Evolutionary conservation across 2,888 invertebrate genomes (phyloP).

Genomic region (Melitaea athalia): DNA sequence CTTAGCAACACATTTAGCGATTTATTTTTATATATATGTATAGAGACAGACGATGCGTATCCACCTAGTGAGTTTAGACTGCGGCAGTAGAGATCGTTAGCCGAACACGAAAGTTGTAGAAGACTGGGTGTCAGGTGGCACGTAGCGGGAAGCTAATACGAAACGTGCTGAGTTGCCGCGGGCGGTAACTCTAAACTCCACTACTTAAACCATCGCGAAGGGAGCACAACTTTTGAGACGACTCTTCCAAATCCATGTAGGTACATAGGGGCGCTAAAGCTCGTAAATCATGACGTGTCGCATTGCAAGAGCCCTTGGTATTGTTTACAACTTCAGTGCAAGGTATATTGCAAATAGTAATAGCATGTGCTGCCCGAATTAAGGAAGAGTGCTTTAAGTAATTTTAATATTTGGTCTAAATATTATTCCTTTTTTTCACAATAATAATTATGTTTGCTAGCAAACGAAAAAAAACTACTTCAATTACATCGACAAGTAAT

Average conservation of each 20-base stretch:
- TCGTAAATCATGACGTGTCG: conserved; percentile 9
- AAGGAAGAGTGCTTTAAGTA: too few species aligned
- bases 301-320: background rate
- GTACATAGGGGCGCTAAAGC: conserved; percentile 14
- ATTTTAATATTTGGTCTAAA: too few species aligned
- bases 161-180: conserved; percentile 52
- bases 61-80: background rate
- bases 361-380: too few species aligned
- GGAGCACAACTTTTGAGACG: conserved; percentile 20
- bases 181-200: conserved; percentile 31
- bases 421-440: too few species aligned
- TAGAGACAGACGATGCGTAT: background rate
- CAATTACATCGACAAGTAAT: too few species aligned
- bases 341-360: conserved; percentile 4
- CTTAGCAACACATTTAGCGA: too few species aligned
- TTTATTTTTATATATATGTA: too few species aligned
- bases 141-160: conserved; percentile 52
- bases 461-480: too few species aligned
- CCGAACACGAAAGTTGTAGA: conserved; percentile 18
- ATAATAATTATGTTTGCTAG: too few species aligned
- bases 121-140: conserved; percentile 50
- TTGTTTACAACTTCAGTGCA: background rate
- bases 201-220: conserved; percentile 29
- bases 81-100: conserved; percentile 22
- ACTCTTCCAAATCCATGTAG: conserved; percentile 16